A percentile compares a stretch with the other conserved stretches of the same genome.
These are phyloP conservation scores for Pentalonia nigronervosa DNA, from an alignment of 1,140 invertebrate genomes.

Conservation along the genomic window DNA sequence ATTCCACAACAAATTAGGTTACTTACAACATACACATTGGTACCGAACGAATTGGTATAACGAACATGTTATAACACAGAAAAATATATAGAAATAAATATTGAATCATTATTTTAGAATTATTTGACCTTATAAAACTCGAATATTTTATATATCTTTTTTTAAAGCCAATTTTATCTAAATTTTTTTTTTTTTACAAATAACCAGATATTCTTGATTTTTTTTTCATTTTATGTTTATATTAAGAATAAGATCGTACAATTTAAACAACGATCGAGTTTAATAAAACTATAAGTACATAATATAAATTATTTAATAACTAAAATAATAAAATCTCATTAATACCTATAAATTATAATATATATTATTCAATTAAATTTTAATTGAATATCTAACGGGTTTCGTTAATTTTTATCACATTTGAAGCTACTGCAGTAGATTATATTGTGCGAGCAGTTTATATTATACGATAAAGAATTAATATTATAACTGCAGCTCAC, in stretches of 20 bases:
- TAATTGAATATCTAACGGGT: not conserved
- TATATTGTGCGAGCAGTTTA: not conserved
- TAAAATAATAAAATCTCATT: not conserved
- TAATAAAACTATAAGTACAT: not conserved
- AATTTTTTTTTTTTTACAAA: not conserved
- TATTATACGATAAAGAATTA: not conserved
- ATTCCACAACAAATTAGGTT: not conserved
- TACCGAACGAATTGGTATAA: too few species aligned
- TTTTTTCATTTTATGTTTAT: not conserved
- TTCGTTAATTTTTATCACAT: not conserved
- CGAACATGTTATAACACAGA: not conserved
- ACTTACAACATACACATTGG: not conserved
- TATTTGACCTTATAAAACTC: not conserved
- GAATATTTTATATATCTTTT: not conserved
- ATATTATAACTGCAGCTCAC: constrained; percentile 67
- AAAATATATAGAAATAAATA: not conserved
- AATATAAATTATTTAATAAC: not conserved
- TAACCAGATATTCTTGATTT: constrained; percentile 26
- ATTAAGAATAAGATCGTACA: not conserved
- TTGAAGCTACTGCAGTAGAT: not conserved
- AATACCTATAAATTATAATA: not conserved
- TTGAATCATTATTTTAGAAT: not conserved
- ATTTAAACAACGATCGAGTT: not conserved
- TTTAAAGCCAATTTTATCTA: not conserved
- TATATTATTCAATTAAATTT: not conserved